Evolutionary conservation across 2,888 invertebrate genomes (phyloP).

Genomic region (Lasioglossum calceatum): DNA sequence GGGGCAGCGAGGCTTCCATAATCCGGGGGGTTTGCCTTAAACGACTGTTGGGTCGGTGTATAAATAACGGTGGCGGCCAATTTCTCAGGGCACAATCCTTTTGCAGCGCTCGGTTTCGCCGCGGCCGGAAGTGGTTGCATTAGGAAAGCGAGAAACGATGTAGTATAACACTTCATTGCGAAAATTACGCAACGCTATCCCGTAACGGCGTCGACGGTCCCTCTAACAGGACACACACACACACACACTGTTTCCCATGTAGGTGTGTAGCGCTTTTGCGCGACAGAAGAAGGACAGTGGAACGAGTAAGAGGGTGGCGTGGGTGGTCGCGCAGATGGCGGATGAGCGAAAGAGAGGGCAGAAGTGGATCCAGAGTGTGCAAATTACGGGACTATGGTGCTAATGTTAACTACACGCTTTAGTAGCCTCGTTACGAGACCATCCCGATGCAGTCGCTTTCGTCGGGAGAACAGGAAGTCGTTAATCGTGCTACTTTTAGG

Average conservation of each 20-base stretch:
- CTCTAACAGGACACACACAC: conserved; percentile 20
- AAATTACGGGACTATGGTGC: conserved; percentile 73
- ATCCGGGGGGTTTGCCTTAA: conserved; percentile 34
- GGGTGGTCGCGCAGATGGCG: not conserved
- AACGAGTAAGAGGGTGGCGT: not conserved
- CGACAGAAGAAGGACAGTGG: conserved; percentile 23
- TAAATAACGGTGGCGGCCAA: conserved; percentile 54
- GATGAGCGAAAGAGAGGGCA: conserved; percentile 22
- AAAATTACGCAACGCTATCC: conserved; percentile 72
- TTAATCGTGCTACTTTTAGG: conserved; percentile 65
- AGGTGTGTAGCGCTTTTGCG: not conserved
- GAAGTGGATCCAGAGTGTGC: conserved; percentile 72
- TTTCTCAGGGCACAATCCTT: conserved; percentile 62
- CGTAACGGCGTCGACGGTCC: conserved; percentile 57
- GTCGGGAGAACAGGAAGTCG: conserved; percentile 49
- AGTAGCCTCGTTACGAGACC: conserved; percentile 72
- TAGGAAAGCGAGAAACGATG: conserved; percentile 68
- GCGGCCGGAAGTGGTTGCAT: conserved; percentile 56
- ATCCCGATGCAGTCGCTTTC: conserved; percentile 59
- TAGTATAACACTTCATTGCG: conserved; percentile 72
- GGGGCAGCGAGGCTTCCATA: not conserved
- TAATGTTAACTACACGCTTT: conserved; percentile 78
- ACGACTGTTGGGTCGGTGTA: conserved; percentile 24
- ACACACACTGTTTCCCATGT: not conserved
- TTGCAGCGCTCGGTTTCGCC: conserved; percentile 45